Conservation (phyloP, 2,113 vertebrate species). For the Hydrochoerus hydrochaeris region DNA sequence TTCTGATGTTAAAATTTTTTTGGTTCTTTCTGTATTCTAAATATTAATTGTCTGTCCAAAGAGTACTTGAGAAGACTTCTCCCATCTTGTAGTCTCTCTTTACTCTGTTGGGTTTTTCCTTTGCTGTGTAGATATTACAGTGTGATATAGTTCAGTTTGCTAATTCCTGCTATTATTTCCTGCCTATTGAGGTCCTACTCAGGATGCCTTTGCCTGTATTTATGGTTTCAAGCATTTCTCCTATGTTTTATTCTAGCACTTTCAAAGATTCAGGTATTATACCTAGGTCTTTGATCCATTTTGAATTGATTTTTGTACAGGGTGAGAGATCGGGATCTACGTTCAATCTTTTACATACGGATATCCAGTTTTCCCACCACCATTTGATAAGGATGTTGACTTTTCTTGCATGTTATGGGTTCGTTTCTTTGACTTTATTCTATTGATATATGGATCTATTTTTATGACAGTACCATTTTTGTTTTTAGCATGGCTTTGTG, state of each 20-base stretch:
- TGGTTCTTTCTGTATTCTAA: neutral
- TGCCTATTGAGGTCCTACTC: neutral
- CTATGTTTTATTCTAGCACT: neutral
- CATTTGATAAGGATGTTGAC: neutral
- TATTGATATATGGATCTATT: neutral
- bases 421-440: neutral
- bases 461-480: neutral
- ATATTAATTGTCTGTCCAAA: neutral
- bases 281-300: neutral
- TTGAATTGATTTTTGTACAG: neutral
- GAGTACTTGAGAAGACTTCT: neutral
- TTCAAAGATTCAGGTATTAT: neutral
- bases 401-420: neutral
- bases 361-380: neutral
- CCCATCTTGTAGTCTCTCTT: neutral
- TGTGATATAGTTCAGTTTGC: neutral
- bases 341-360: neutral
- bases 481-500: neutral
- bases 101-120: neutral
- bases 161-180: neutral
- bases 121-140: neutral
- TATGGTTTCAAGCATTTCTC: neutral
- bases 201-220: neutral
- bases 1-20: neutral
- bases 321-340: neutral